phyloP scores from a whole-genome alignment of 1,140 invertebrate genomes.

The Hyles vespertilio region DNA sequence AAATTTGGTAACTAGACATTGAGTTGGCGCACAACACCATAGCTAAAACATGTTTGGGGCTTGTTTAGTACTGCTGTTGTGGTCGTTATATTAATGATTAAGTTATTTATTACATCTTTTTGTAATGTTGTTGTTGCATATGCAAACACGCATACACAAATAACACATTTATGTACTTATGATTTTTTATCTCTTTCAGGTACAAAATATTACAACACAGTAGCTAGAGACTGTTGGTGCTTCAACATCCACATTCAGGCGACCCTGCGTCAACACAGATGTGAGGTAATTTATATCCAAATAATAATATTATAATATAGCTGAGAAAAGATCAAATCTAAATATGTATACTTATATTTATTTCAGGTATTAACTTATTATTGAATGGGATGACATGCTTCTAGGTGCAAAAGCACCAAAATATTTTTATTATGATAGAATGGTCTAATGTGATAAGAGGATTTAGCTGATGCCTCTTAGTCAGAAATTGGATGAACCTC shows the following conservation, averaged over 20 bases:
- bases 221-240: constrained; percentile 15
- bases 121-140: no score
- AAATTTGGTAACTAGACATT: no score
- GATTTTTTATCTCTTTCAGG: constrained; percentile 13
- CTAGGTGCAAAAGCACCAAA: constrained; percentile 64
- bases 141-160: no score
- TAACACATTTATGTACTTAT: no score
- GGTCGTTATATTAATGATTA: no score
- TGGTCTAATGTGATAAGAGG: constrained; percentile 65
- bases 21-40: no score
- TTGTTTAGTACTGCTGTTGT: no score
- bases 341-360: constrained; percentile 10
- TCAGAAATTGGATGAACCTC: constrained; percentile 75
- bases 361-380: constrained; percentile 40
- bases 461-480: constrained; percentile 76
- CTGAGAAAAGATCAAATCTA: neutral
- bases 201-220: constrained; percentile 6
- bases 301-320: neutral
- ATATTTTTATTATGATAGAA: constrained; percentile 69
- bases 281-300: constrained; percentile 18
- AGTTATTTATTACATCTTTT: no score
- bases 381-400: constrained; percentile 51
- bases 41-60: no score
- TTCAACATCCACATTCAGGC: constrained; percentile 10
- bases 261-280: constrained; percentile 16